Evolutionary conservation across 2,797 vertebrate genomes (phyloP), one percentile per base, ranked within the genome.

Genomic region (Pristis pectinata): DNA sequence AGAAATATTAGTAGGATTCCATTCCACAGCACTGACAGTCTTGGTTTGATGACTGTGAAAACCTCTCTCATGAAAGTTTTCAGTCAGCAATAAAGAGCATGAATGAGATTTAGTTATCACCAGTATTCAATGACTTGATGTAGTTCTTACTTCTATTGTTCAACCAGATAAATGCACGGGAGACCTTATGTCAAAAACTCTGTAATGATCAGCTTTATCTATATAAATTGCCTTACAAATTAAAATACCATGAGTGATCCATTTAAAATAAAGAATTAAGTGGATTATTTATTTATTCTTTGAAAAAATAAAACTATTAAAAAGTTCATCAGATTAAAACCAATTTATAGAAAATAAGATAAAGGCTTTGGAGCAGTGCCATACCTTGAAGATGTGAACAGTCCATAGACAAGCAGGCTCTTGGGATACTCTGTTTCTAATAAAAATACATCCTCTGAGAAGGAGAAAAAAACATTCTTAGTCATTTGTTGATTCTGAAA

Each of bases 351-450:
- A 49, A 76, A 53, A 19, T 24, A 37, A 91, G 49, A 76, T 8
- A 30, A 53, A 74, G 4, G 27, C 1, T 7, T 94, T n/a, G 44
- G 85, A 94, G 37, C 30, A 74, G 2, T 53, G 96, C 95, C 96
- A 97, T 97, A 99, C 99, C 99, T 99, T 72, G 99, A 99, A 94
- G 99, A 99, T 79, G 98, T 98, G 97, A 99, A 99, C 97, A 99
- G 98, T 95, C 99, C 99, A 96, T 99, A 99, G 93, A 99, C 97
- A 89, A 99, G 96, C 0, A 98, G 98, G 94, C 98, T 98, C 96
- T 99, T 98, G 76, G 99, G 98, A 94, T 98, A 98, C 95, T 99
- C 99, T 0, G 97, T 98, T 97, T 99, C 99, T 96, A 99, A 97
- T 95, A 99, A 97, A 98, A 99, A 99, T 89, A 99, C 98, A 95